Percentiles rank a stretch among this genome's conserved stretches.
phyloP scores from a whole-genome alignment of 2,888 invertebrate genomes.

The Linnaemya tessellans region DNA sequence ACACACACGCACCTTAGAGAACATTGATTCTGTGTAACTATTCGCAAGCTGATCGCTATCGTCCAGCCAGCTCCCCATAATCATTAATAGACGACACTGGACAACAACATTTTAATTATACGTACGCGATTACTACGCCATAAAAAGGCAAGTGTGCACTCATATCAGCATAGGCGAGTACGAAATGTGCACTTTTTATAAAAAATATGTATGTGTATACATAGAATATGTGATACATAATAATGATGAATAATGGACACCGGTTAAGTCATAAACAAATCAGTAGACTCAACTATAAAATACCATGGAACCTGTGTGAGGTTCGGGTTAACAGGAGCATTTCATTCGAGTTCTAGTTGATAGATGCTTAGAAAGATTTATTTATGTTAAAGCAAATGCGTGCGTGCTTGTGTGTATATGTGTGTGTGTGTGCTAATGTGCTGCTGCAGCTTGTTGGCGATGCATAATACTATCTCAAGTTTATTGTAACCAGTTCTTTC shows the following conservation, averaged over 20 bases:
- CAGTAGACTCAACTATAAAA: slow-evolving; percentile 35
- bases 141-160: slow-evolving; percentile 24
- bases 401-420: not conserved
- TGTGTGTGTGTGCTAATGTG: not conserved
- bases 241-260: slow-evolving; percentile 66
- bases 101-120: slow-evolving; percentile 47
- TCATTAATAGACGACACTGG: slow-evolving; percentile 58
- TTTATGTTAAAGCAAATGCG: slow-evolving; percentile 21
- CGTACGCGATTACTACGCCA: slow-evolving; percentile 6
- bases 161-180: not conserved
- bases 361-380: slow-evolving; percentile 48
- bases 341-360: not conserved
- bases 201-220: not conserved
- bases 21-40: slow-evolving; percentile 40
- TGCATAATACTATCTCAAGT: slow-evolving; percentile 12
- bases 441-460: slow-evolving; percentile 21
- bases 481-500: slow-evolving; percentile 53
- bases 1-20: slow-evolving; percentile 17
- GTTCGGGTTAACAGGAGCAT: slow-evolving; percentile 24
- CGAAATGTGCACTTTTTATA: not conserved
- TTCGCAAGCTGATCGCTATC: slow-evolving; percentile 22
- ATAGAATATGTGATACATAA: slow-evolving; percentile 55
- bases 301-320: slow-evolving; percentile 17
- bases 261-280: slow-evolving; percentile 63
- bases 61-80: slow-evolving; percentile 25